Conservation (phyloP, 1,140 invertebrate species). For the Nephila pilipes region DNA sequence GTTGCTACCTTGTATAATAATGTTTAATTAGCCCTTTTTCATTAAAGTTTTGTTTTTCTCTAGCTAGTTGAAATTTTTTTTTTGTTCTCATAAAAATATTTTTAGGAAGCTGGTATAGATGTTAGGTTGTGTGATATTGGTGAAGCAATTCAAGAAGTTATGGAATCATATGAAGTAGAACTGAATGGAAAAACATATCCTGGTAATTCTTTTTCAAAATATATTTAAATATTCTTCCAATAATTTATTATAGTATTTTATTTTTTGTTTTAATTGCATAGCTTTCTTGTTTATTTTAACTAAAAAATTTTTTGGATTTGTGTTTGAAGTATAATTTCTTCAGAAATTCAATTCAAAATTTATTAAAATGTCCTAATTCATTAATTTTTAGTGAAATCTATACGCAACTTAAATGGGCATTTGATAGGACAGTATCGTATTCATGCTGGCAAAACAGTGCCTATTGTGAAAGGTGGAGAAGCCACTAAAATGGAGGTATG, state of each 20-base stretch:
- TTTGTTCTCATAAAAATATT: not conserved
- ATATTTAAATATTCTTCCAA: too few species aligned
- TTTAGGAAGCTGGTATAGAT: constrained; percentile 94
- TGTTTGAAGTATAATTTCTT: too few species aligned
- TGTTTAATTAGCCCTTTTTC: too few species aligned
- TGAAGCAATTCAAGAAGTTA: constrained; percentile 98
- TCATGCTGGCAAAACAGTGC: constrained; percentile 99
- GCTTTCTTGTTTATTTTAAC: too few species aligned
- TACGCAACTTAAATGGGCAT: constrained; percentile 99
- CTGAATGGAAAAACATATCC: constrained; percentile 98
- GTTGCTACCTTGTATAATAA: too few species aligned
- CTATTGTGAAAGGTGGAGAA: constrained; percentile 99
- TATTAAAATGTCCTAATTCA: too few species aligned
- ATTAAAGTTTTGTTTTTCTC: too few species aligned
- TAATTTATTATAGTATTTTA: too few species aligned
- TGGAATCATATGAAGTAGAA: constrained; percentile 99
- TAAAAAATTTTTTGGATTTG: too few species aligned
- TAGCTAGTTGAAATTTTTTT: not conserved
- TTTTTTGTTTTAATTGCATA: too few species aligned
- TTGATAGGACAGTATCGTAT: constrained; percentile 98
- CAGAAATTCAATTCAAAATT: too few species aligned
- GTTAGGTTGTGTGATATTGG: constrained; percentile 98
- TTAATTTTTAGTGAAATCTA: constrained; percentile 90
- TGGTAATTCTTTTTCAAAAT: constrained; percentile 79
- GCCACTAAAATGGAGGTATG: constrained; percentile 95